These are phyloP conservation scores for Pimephales promelas DNA, from an alignment of 2,113 vertebrate genomes.

Conservation along the genomic window DNA sequence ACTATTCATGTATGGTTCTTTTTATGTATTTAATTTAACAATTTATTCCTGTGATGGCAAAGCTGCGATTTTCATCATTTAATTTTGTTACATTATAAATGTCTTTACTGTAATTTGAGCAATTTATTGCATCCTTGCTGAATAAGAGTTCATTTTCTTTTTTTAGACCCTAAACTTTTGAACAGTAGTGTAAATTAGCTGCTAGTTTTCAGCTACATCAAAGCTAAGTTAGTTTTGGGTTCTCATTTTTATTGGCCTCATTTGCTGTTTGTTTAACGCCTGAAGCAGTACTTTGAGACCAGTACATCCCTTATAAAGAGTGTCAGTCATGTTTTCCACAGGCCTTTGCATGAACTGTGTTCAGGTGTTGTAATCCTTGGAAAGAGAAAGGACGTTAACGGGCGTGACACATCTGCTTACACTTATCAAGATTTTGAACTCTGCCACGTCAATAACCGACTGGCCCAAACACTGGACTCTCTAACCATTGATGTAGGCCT, in stretches of 20 bases:
- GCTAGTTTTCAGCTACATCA: neutral
- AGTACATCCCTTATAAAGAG: constrained; percentile 43
- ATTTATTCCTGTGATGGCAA: neutral
- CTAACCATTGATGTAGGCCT: neutral
- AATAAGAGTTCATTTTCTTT: neutral
- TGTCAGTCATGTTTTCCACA: constrained; percentile 51
- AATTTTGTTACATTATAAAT: neutral
- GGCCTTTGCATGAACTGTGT: constrained; percentile 38
- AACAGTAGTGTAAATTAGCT: neutral
- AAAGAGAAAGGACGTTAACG: constrained; percentile 9
- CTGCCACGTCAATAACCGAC: constrained; percentile 52
- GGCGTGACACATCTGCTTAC: constrained; percentile 53
- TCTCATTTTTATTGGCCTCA: neutral
- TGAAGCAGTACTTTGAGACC: neutral
- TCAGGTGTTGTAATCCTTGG: constrained; percentile 44
- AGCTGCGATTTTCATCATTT: neutral
- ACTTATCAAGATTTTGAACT: constrained; percentile 46
- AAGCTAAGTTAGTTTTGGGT: constrained; percentile 1
- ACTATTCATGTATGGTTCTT: neutral
- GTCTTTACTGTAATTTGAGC: neutral
- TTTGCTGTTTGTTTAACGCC: neutral
- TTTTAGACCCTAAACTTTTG: neutral
- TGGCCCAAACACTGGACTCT: constrained; percentile 29
- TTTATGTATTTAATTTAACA: neutral
- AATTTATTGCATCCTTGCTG: neutral